Evolutionary conservation across 2,113 vertebrate species (phyloP).

Genomic region (Dipodomys stephensi): DNA sequence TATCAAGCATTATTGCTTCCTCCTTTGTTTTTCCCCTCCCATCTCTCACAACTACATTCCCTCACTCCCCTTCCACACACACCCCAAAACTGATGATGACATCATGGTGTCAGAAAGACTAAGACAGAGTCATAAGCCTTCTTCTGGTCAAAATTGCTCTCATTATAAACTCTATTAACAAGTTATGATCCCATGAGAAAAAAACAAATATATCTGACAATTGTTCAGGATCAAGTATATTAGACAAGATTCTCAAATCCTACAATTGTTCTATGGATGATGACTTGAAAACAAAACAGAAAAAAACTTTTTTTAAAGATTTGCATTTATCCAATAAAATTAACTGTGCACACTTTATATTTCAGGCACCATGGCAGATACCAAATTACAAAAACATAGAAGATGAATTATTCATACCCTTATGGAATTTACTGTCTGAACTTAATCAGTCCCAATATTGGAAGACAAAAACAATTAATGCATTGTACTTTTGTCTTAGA

Average conservation of each 20-base stretch:
- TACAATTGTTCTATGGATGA: neutral
- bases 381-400: no score
- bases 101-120: conserved; percentile 9
- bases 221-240: neutral
- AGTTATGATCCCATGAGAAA: neutral
- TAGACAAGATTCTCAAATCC: neutral
- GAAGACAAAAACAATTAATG: neutral
- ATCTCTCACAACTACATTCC: no score
- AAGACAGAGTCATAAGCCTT: neutral
- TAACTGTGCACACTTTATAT: no score
- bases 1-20: no score
- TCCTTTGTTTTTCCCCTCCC: no score
- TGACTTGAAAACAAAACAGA: neutral
- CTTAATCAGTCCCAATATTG: neutral
- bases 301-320: neutral
- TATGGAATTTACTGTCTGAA: neutral
- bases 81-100: neutral
- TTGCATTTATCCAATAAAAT: neutral
- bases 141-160: neutral
- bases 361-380: no score
- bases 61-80: no score
- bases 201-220: neutral
- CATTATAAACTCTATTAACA: neutral
- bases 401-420: neutral
- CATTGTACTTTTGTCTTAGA: neutral